These are phyloP conservation scores for Gonatopus flavifemur DNA, from an alignment of 1,140 invertebrate genomes.

Conservation along the genomic window DNA sequence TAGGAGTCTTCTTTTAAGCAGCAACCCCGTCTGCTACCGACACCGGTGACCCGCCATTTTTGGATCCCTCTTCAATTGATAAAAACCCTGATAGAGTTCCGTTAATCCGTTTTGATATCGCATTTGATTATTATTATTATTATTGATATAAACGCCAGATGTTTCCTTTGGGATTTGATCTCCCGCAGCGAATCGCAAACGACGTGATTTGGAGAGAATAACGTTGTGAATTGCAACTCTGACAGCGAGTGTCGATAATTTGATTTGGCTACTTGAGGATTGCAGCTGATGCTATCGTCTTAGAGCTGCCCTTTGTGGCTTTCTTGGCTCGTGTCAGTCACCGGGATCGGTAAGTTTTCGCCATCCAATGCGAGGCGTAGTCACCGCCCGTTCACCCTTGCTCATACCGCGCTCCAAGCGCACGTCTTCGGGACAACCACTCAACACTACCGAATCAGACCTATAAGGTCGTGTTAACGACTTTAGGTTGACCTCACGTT, in stretches of 20 bases:
- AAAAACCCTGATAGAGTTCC: too few species aligned
- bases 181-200: too few species aligned
- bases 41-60: slow-evolving; percentile 49
- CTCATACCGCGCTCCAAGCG: slow-evolving; percentile 47
- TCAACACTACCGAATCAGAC: too few species aligned
- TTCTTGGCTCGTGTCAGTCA: slow-evolving; percentile 53
- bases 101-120: too few species aligned
- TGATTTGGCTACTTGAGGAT: slow-evolving; percentile 1
- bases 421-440: slow-evolving; percentile 13
- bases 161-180: too few species aligned
- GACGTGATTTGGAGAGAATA: too few species aligned
- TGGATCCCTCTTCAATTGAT: slow-evolving; percentile 35
- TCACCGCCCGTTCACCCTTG: slow-evolving; percentile 44
- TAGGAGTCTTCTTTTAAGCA: slow-evolving; percentile 8
- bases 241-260: too few species aligned
- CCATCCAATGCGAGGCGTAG: slow-evolving; percentile 52
- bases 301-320: slow-evolving; percentile 33
- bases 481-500: too few species aligned
- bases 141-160: too few species aligned
- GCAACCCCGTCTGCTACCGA: slow-evolving; percentile 56
- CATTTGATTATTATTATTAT: too few species aligned
- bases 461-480: too few species aligned
- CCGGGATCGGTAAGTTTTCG: slow-evolving; percentile 56
- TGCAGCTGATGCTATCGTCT: slow-evolving; percentile 52
- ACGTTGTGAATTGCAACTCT: too few species aligned